These are phyloP conservation scores for Ypsolopha scabrella DNA, from an alignment of 2,888 invertebrate species.

Conservation along the genomic window DNA sequence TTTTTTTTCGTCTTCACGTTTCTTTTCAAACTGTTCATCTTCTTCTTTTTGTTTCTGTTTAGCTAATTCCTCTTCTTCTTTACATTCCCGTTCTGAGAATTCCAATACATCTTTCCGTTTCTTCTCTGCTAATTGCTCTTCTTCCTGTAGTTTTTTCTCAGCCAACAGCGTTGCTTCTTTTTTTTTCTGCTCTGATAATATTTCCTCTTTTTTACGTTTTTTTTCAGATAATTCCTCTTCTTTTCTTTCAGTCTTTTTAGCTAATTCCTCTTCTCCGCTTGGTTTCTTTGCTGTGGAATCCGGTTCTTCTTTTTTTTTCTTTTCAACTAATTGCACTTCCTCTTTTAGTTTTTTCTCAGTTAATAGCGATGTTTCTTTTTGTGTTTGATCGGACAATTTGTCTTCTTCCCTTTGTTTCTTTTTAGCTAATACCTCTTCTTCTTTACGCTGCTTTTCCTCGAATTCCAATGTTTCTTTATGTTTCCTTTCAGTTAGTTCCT, in stretches of 20 bases:
- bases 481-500: neutral
- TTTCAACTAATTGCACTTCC: slow-evolving; percentile 12
- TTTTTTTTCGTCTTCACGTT: neutral
- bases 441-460: neutral
- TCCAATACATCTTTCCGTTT: neutral
- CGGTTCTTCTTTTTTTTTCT: slow-evolving; percentile 12
- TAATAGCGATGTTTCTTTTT: too few relatives aligned
- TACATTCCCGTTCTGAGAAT: neutral
- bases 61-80: neutral
- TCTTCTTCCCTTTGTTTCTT: neutral
- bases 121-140: slow-evolving; percentile 5
- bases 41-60: neutral
- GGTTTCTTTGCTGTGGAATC: neutral
- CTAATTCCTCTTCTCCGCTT: slow-evolving; percentile 7
- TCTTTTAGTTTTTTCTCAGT: too few relatives aligned
- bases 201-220: too few relatives aligned
- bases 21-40: neutral
- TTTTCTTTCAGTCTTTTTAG: slow-evolving; percentile 13
- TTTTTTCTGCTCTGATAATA: neutral
- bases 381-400: too few relatives aligned
- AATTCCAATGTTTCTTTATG: too few relatives aligned
- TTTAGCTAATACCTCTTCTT: neutral
- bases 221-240: slow-evolving; percentile 8
- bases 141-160: neutral
- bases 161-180: neutral